Conservation (phyloP, 1,140 invertebrate genomes). For the Penaeus indicus region DNA sequence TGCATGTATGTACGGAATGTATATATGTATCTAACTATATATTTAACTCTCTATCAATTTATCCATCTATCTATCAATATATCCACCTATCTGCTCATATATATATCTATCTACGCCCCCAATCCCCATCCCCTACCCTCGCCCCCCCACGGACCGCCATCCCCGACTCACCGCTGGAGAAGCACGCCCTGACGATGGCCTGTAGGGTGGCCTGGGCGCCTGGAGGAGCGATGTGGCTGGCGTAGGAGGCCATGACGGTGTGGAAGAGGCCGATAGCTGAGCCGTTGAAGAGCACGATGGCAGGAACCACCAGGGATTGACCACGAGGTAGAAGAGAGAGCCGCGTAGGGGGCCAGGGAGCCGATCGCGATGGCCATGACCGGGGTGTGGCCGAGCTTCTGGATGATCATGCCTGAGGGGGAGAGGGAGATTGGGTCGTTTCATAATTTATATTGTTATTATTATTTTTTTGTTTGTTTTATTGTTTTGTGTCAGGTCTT, state of each 20-base stretch:
- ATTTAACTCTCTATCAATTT: too few relatives aligned
- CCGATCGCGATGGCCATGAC: slow-evolving; percentile 85
- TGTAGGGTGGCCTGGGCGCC: slow-evolving; percentile 89
- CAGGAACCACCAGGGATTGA: slow-evolving; percentile 85
- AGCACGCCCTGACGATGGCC: slow-evolving; percentile 68
- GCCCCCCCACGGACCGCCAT: neutral
- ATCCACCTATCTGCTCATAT: too few relatives aligned
- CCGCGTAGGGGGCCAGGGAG: slow-evolving; percentile 81
- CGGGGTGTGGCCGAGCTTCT: slow-evolving; percentile 84
- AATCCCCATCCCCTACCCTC: too few relatives aligned
- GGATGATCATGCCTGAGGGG: slow-evolving; percentile 78
- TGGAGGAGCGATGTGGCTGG: slow-evolving; percentile 83
- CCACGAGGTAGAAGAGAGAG: slow-evolving; percentile 83
- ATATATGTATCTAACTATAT: too few relatives aligned
- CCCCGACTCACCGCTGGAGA: slow-evolving; percentile 5
- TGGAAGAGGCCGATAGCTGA: slow-evolving; percentile 91
- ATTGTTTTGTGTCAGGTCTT: neutral
- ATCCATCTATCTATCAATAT: too few relatives aligned
- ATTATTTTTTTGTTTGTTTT: neutral
- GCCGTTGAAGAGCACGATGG: slow-evolving; percentile 87
- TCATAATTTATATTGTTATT: neutral
- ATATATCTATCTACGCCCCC: neutral
- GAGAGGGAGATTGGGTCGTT: slow-evolving; percentile 40
- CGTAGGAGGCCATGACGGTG: slow-evolving; percentile 88
- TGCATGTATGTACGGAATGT: too few relatives aligned